Conservation (phyloP, 1,140 invertebrate genomes). For the Asbolus verrucosus region DNA sequence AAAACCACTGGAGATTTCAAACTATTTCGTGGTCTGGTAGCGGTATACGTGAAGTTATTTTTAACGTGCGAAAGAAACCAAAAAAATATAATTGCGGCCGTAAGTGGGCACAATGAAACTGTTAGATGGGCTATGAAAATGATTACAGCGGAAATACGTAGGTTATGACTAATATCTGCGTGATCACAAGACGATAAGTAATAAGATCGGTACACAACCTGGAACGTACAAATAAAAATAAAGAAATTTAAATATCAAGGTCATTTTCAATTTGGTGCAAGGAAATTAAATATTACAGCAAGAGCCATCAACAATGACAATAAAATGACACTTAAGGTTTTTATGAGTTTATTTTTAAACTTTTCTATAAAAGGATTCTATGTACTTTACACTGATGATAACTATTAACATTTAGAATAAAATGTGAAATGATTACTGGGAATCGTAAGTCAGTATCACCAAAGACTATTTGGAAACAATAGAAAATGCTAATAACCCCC, state of each 20-base stretch:
- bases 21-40: no score
- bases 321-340: conserved; percentile 9
- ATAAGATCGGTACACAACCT: background rate
- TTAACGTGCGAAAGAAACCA: background rate
- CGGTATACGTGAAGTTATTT: background rate
- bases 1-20: no score
- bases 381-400: conserved; percentile 5
- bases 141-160: background rate
- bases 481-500: no score
- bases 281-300: conserved; percentile 9
- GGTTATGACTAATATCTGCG: background rate
- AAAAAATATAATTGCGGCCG: background rate
- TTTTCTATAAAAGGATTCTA: conserved; percentile 16
- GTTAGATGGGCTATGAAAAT: background rate
- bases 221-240: background rate
- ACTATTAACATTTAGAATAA: background rate
- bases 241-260: no score
- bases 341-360: conserved; percentile 22
- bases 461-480: no score
- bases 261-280: background rate
- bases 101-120: no score
- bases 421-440: background rate
- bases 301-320: background rate
- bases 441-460: background rate
- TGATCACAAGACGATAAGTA: background rate